phyloP scores from a whole-genome alignment of 2,113 vertebrate species.

The Nothocercus julius region DNA sequence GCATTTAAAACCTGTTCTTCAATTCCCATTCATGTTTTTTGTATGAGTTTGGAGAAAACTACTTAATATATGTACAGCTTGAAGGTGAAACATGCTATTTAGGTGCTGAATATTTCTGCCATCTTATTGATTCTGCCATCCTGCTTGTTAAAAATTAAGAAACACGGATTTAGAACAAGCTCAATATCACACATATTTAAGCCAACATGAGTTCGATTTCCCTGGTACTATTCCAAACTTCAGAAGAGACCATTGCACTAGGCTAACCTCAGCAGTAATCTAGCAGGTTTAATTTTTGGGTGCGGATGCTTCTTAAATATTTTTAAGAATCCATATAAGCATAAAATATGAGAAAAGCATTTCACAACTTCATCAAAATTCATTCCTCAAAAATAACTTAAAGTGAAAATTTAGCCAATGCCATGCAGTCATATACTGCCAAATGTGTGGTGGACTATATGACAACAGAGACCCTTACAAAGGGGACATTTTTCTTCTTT shows the following conservation, averaged over 20 bases:
- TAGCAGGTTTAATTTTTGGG: constrained; percentile 23
- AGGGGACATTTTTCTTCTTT: rapidly evolving
- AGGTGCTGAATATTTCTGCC: not conserved
- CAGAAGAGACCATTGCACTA: not conserved
- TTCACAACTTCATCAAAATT: not conserved
- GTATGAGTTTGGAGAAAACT: not conserved
- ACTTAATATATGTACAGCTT: not conserved
- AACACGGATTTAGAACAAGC: not conserved
- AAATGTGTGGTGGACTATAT: not conserved
- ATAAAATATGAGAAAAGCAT: not conserved
- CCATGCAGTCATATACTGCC: not conserved
- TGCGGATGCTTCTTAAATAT: not conserved
- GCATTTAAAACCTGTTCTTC: not conserved
- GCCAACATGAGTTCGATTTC: not conserved
- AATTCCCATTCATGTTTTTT: not conserved
- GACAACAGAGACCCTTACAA: not conserved
- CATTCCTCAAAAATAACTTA: not conserved
- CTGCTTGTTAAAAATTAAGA: not conserved
- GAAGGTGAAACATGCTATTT: not conserved
- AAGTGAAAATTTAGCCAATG: not conserved
- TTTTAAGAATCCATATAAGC: not conserved
- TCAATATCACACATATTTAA: not conserved
- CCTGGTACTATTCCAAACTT: not conserved
- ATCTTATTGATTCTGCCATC: not conserved
- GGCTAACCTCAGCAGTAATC: not conserved